These are phyloP conservation scores for Megaceryle alcyon DNA, from an alignment of 2,797 vertebrate species.

Conservation along the genomic window DNA sequence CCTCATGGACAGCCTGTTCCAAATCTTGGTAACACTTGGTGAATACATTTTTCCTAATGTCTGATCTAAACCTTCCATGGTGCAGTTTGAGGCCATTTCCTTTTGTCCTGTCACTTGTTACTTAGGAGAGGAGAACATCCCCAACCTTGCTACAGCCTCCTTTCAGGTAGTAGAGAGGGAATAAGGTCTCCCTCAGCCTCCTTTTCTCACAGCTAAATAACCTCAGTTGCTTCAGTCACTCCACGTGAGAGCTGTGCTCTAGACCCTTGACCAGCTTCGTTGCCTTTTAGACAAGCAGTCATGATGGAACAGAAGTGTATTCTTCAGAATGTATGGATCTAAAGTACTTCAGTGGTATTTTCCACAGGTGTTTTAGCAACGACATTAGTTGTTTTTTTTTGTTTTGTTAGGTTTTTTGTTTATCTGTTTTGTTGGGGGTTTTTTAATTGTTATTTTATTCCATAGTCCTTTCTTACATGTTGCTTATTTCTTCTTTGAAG, in stretches of 20 bases:
- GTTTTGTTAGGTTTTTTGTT: no score
- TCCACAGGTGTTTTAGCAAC: not conserved
- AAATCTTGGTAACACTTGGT: not conserved
- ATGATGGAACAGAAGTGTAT: not conserved
- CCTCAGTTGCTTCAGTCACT: not conserved
- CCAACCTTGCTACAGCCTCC: not conserved
- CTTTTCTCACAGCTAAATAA: not conserved
- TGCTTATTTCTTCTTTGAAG: not conserved
- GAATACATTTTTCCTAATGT: not conserved
- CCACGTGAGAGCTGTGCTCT: not conserved
- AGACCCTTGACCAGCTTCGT: no score
- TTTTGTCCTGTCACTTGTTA: not conserved
- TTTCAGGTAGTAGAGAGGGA: not conserved
- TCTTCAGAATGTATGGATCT: not conserved
- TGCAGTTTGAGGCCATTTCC: not conserved
- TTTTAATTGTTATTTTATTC: not conserved
- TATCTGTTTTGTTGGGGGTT: no score
- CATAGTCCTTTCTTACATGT: not conserved
- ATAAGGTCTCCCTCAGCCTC: not conserved
- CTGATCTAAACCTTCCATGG: not conserved
- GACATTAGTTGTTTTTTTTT: not conserved
- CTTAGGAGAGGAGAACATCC: not conserved
- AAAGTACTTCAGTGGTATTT: not conserved
- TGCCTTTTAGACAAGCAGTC: not conserved
- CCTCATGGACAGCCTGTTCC: not conserved